A percentile compares a stretch with the other conserved stretches of the same genome.
phyloP scores from a whole-genome alignment of 2,888 invertebrate genomes.

The Hipparchia sbordonii region DNA sequence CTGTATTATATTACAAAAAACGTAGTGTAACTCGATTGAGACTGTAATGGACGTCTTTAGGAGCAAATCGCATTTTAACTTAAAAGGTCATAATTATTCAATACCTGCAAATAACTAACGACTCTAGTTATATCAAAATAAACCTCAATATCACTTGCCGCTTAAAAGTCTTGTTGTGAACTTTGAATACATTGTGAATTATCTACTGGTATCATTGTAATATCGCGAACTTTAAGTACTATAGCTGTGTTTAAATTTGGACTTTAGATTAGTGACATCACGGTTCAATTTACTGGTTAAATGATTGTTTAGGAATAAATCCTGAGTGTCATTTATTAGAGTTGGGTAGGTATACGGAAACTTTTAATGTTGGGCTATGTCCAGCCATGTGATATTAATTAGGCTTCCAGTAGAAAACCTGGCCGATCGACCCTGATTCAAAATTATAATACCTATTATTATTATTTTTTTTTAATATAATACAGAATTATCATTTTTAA shows the following conservation, averaged over 20 bases:
- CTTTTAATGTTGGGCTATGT: conserved; percentile 62
- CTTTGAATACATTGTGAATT: conserved; percentile 50
- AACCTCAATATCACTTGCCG: conserved; percentile 41
- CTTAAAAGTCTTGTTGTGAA: conserved; percentile 42
- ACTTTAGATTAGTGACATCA: conserved; percentile 46
- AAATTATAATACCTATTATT: no score
- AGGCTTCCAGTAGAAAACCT: conserved; percentile 45
- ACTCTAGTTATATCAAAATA: conserved; percentile 37
- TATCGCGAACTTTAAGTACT: conserved; percentile 42
- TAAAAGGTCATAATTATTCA: conserved; percentile 43
- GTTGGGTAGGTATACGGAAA: conserved; percentile 57
- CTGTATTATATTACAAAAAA: conserved; percentile 14
- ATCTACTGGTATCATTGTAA: conserved; percentile 58
- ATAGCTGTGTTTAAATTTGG: conserved; percentile 43
- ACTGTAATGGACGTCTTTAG: conserved; percentile 54
- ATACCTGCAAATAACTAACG: conserved; percentile 37
- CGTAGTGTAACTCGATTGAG: conserved; percentile 54
- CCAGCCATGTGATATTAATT: conserved; percentile 60
- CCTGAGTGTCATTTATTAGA: conserved; percentile 62
- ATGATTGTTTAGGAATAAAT: conserved; percentile 50
- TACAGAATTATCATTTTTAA: no score
- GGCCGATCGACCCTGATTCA: conserved; percentile 13
- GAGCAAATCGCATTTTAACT: conserved; percentile 38
- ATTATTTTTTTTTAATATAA: no score
- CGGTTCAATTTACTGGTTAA: conserved; percentile 42